phyloP scores from a whole-genome alignment of 2,797 vertebrate genomes.

The Urocyon cinereoargenteus region DNA sequence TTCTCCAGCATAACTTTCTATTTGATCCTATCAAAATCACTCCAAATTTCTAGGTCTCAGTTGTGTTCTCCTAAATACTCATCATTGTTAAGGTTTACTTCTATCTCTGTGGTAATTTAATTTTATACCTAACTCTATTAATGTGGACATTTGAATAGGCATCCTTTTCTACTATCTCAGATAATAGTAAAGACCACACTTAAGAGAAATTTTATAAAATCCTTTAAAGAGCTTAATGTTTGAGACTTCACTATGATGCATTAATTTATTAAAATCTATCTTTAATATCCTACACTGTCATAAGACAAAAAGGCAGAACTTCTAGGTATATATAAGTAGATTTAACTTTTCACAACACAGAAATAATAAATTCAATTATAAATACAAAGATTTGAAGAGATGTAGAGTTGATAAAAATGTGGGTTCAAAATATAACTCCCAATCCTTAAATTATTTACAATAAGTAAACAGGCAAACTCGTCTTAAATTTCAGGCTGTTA shows the following conservation, averaged over 20 bases:
- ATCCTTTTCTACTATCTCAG: background rate
- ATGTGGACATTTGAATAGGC: background rate
- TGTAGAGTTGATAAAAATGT: background rate
- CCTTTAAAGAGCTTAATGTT: background rate
- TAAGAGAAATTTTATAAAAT: background rate
- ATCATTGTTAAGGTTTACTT: background rate
- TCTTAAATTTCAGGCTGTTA: background rate
- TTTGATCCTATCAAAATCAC: background rate
- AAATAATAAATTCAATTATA: constrained; percentile 20
- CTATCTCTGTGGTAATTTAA: background rate
- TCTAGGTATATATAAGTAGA: background rate
- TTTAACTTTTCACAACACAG: background rate
- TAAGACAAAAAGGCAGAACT: background rate
- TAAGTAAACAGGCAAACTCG: background rate
- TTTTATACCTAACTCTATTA: background rate
- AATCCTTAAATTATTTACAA: constrained; percentile 5
- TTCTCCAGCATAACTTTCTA: background rate
- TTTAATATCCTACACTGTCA: background rate
- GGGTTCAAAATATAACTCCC: background rate
- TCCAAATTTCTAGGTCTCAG: background rate
- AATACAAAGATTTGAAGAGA: background rate
- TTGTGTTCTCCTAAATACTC: background rate
- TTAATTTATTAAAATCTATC: background rate
- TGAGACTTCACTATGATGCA: background rate
- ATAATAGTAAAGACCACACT: background rate